Base-by-base conservation (phyloP, 2,113 vertebrate genomes). In the Colinus virginianus region DNA sequence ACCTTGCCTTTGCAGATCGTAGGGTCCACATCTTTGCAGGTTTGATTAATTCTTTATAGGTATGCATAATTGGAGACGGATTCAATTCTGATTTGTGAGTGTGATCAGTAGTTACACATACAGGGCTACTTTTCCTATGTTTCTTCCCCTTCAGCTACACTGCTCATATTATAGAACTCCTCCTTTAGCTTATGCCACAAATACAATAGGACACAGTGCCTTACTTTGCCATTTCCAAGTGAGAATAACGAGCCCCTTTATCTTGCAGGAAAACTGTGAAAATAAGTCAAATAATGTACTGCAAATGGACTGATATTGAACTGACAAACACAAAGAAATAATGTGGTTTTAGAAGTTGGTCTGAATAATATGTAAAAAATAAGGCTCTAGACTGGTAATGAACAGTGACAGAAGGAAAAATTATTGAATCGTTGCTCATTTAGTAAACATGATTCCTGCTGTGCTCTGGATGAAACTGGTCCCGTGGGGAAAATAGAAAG, bases 381-480 rank as follows among this genome's bases (percentile, higher is more conserved):
- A 90, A 80, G n/a, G 53, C 74, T 92, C 53, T 88, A 69, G 88
- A 87, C 56, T 70, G 84, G 61, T 93, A 93, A 96, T 90, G 51
- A 90, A 85, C 85, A 95, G 69, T 90, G 90, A 93, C 92, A 93
- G 95, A 94, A 86, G 69, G 88, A 95, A 62, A 88, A 95, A 93
- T 91, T 95, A 95, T 84, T 94, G 92, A 91, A 86, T 91, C 0
- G 13, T 78, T 93, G 94, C 69, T 95, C 86, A 88, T 93, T 93
- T 95, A 96, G 79, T 84, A 86, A 93, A 75, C 0, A 7, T 56
- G 72, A 71, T 88, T 88, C 88, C 88, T 95, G 64, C 88, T 90
- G 85, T 84, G 82, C 76, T 32, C 9, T 68, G 88, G 79, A 84
- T 91, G 56, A 86, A 93, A 96, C 85, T 86, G 48, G 61, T 20